phyloP scores from a whole-genome alignment of 2,113 vertebrate species.

The Boulengeromyrus knoepffleri region DNA sequence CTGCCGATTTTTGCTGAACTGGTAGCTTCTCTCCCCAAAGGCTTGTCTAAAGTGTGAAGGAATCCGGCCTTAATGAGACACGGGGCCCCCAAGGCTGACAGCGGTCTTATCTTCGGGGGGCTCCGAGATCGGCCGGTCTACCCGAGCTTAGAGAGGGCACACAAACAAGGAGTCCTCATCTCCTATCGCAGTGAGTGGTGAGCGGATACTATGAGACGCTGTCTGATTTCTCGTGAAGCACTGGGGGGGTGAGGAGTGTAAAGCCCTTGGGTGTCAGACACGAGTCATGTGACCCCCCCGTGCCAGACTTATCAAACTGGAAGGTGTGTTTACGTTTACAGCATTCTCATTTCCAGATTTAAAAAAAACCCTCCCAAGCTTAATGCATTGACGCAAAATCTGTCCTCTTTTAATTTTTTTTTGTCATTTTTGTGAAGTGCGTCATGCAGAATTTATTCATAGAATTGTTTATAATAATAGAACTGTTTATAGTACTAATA shows the following conservation, averaged over 20 bases:
- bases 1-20: neutral
- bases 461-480: neutral
- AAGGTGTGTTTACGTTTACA: neutral
- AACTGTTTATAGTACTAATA: neutral
- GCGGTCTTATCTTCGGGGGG: neutral
- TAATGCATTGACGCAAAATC: neutral
- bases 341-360: neutral
- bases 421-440: neutral
- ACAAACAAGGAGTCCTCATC: neutral
- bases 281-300: neutral
- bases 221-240: neutral
- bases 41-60: neutral
- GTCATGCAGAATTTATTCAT: neutral
- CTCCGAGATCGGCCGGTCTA: neutral
- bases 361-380: neutral
- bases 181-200: too few relatives aligned
- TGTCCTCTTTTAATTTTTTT: neutral
- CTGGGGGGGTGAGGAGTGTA: neutral
- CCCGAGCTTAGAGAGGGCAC: neutral
- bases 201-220: neutral
- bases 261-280: neutral
- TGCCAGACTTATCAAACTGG: neutral
- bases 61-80: neutral
- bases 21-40: neutral
- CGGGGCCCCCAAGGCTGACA: neutral